Evolutionary conservation across 1,140 invertebrate genomes (phyloP).

Genomic region (Araneus ventricosus): DNA sequence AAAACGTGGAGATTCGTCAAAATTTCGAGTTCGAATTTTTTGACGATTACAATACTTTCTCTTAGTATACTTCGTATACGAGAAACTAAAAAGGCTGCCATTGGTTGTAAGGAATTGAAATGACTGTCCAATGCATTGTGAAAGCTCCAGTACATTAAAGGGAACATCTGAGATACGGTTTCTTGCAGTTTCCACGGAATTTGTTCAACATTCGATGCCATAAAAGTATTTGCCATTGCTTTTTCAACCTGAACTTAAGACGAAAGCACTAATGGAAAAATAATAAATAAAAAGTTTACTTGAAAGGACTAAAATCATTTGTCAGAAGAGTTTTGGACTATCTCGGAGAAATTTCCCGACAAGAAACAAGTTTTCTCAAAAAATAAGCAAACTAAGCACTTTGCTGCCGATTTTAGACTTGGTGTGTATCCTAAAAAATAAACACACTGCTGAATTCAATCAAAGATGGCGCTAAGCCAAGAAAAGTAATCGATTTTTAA

Average conservation of each 20-base stretch:
- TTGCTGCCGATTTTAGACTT: too few species aligned
- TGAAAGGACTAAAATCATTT: background rate
- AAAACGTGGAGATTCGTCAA: too few species aligned
- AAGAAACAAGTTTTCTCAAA: background rate
- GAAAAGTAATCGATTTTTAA: too few species aligned
- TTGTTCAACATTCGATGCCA: background rate
- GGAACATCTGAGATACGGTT: background rate
- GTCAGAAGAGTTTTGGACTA: background rate
- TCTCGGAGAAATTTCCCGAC: background rate
- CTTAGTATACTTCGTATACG: too few species aligned
- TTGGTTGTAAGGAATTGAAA: background rate
- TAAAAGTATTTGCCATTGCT: background rate
- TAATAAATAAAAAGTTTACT: background rate
- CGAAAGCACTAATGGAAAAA: background rate
- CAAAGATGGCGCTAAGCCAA: too few species aligned
- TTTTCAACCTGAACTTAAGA: background rate
- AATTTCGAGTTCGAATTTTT: too few species aligned
- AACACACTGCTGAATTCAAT: too few species aligned
- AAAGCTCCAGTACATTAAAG: background rate
- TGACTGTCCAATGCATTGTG: background rate
- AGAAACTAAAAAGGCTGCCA: background rate
- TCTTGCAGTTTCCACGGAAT: background rate
- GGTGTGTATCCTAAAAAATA: too few species aligned
- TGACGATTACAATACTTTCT: too few species aligned
- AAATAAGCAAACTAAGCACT: too few species aligned